These are phyloP conservation scores for Podilymbus podiceps DNA, from an alignment of 2,113 vertebrate genomes.

Conservation along the genomic window DNA sequence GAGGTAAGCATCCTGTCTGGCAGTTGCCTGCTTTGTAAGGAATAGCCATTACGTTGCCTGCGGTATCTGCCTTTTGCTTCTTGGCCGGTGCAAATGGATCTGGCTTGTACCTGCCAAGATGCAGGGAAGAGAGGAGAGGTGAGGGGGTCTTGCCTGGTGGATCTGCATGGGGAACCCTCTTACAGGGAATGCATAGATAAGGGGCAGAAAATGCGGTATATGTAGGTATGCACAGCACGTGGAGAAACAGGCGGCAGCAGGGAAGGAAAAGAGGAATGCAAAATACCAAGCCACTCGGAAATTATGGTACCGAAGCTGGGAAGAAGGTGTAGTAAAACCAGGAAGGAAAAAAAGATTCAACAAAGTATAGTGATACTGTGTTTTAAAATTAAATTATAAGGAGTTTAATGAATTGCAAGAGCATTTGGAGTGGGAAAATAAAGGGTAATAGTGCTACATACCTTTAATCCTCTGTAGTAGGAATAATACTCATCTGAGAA, in stretches of 20 bases:
- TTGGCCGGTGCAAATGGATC: not conserved
- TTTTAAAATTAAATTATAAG: not conserved
- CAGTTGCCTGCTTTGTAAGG: not conserved
- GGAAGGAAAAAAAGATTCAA: not conserved
- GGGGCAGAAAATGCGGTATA: accelerated
- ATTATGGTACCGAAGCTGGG: not conserved
- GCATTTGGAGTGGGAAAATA: not conserved
- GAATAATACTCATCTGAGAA: not conserved
- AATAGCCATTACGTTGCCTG: not conserved
- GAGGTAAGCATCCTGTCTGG: not conserved
- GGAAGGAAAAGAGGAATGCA: not conserved
- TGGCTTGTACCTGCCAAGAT: not conserved
- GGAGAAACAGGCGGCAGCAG: accelerated
- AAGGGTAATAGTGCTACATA: not conserved
- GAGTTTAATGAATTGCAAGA: not conserved
- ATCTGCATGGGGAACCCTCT: not conserved
- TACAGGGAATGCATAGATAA: not conserved
- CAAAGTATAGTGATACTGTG: not conserved
- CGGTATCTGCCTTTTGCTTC: not conserved
- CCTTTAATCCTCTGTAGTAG: not conserved
- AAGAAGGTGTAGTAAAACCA: not conserved
- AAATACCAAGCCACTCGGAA: not conserved
- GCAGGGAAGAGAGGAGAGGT: not conserved
- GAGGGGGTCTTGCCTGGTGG: not conserved
- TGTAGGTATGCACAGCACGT: not conserved